Evolutionary conservation across 2,888 invertebrate genomes (phyloP).

Genomic region (Chaetogeoica ovagalla): DNA sequence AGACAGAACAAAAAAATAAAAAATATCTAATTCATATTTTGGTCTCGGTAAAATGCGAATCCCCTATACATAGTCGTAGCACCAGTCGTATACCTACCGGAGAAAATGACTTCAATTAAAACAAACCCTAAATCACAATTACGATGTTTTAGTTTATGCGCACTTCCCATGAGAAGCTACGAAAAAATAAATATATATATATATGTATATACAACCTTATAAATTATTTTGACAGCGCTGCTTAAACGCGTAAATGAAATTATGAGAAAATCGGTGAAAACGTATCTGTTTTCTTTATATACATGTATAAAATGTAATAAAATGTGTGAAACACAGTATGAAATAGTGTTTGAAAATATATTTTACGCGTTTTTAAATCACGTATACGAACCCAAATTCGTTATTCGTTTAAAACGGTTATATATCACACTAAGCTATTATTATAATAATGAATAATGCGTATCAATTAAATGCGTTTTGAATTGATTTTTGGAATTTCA

Average conservation of each 20-base stretch:
- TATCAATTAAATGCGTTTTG: too few relatives aligned
- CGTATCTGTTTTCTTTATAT: conserved; percentile 5
- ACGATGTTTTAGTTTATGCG: conserved; percentile 36
- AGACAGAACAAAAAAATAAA: neutral
- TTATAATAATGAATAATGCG: too few relatives aligned
- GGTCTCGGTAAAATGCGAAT: conserved; percentile 30
- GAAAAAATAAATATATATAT: conserved; percentile 28
- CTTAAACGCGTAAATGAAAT: conserved; percentile 32
- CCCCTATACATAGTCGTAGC: conserved; percentile 1
- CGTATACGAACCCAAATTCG: too few relatives aligned
- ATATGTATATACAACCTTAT: conserved; percentile 12
- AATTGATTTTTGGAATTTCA: too few relatives aligned
- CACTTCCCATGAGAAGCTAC: conserved; percentile 19
- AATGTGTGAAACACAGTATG: too few relatives aligned
- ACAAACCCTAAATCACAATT: conserved; percentile 47
- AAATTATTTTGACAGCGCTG: conserved; percentile 41
- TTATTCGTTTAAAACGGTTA: too few relatives aligned
- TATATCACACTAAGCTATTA: too few relatives aligned
- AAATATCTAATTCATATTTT: conserved; percentile 29
- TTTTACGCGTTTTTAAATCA: too few relatives aligned
- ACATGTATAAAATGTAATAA: neutral
- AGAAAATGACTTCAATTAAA: conserved; percentile 52
- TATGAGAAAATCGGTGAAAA: conserved; percentile 24
- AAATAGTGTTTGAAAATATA: too few relatives aligned
- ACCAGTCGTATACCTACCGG: conserved; percentile 6